These are phyloP conservation scores for Phoxinus dragarum DNA, from an alignment of 2,797 vertebrate species.

Conservation along the genomic window DNA sequence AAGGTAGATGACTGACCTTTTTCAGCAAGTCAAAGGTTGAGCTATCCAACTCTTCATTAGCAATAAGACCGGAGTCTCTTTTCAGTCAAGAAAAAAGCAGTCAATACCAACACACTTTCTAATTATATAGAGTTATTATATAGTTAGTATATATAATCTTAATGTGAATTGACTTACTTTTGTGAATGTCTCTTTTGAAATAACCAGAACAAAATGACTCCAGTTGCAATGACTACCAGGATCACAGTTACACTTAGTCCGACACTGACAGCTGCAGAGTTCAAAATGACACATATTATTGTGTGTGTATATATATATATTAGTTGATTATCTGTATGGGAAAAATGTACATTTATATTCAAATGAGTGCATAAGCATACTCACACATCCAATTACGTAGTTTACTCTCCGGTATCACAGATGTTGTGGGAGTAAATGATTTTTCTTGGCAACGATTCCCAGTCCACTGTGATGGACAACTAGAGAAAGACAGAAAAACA, in stretches of 20 bases:
- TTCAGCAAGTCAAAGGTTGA: constrained; percentile 1
- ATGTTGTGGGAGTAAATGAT: constrained; percentile 60
- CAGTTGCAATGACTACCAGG: constrained; percentile 67
- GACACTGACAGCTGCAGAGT: constrained; percentile 69
- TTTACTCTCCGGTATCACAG: constrained; percentile 26
- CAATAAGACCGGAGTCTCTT: constrained; percentile 24
- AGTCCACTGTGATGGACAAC: constrained; percentile 84
- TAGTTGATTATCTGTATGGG: constrained; percentile 34
- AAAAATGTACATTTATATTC: neutral
- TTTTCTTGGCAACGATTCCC: constrained; percentile 87
- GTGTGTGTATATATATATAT: neutral
- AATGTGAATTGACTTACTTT: constrained; percentile 67
- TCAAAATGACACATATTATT: constrained; percentile 18
- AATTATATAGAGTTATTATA: neutral
- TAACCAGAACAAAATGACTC: constrained; percentile 70
- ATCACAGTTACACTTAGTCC: constrained; percentile 78
- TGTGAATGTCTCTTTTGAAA: constrained; percentile 60
- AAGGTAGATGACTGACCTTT: constrained; percentile 13
- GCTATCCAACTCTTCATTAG: constrained; percentile 26
- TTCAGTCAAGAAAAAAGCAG: constrained; percentile 43
- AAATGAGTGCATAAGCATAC: neutral
- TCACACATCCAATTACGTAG: constrained; percentile 5
- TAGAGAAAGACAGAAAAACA: constrained; percentile 61
- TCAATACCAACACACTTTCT: constrained; percentile 21
- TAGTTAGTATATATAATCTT: neutral